Percentiles rank a stretch among this genome's conserved stretches.
phyloP scores from a whole-genome alignment of 2,797 vertebrate species.

The Acanthopagrus latus region DNA sequence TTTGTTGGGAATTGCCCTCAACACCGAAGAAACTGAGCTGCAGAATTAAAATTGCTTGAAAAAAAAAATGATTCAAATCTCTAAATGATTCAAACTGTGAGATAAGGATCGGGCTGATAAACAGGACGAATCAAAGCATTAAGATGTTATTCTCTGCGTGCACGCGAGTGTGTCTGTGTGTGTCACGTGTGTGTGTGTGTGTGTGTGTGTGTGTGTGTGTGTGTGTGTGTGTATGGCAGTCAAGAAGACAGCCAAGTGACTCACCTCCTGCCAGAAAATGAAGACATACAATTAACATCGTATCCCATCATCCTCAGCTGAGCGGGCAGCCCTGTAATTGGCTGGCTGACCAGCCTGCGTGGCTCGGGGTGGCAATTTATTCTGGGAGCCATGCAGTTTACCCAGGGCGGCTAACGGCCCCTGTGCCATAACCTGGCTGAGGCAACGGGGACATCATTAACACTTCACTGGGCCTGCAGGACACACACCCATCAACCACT shows the following conservation, averaged over 20 bases:
- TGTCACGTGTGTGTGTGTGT: slow-evolving; percentile 16
- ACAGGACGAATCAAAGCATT: slow-evolving; percentile 18
- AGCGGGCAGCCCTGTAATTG: slow-evolving; percentile 84
- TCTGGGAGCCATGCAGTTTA: slow-evolving; percentile 81
- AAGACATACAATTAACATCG: slow-evolving; percentile 85
- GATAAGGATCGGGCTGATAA: not conserved
- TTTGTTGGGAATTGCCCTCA: slow-evolving; percentile 36
- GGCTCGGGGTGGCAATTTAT: slow-evolving; percentile 86
- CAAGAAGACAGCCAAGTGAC: slow-evolving; percentile 79
- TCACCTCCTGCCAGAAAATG: slow-evolving; percentile 84
- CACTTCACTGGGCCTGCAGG: slow-evolving; percentile 83
- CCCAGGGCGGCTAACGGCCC: slow-evolving; percentile 82
- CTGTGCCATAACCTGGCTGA: slow-evolving; percentile 84
- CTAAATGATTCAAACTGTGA: not conserved
- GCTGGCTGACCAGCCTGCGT: slow-evolving; percentile 84
- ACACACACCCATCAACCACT: slow-evolving; percentile 77
- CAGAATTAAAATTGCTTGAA: slow-evolving; percentile 18
- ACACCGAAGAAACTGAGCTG: slow-evolving; percentile 34
- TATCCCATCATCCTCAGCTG: slow-evolving; percentile 86
- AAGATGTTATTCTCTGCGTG: slow-evolving; percentile 26
- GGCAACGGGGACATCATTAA: slow-evolving; percentile 84
- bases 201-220: slow-evolving; percentile 4
- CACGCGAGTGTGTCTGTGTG: no score
- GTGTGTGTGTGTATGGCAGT: slow-evolving; percentile 53
- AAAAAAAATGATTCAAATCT: slow-evolving; percentile 18